phyloP scores from a whole-genome alignment of 2,797 vertebrate genomes.

The Macroramphosus scolopax region DNA sequence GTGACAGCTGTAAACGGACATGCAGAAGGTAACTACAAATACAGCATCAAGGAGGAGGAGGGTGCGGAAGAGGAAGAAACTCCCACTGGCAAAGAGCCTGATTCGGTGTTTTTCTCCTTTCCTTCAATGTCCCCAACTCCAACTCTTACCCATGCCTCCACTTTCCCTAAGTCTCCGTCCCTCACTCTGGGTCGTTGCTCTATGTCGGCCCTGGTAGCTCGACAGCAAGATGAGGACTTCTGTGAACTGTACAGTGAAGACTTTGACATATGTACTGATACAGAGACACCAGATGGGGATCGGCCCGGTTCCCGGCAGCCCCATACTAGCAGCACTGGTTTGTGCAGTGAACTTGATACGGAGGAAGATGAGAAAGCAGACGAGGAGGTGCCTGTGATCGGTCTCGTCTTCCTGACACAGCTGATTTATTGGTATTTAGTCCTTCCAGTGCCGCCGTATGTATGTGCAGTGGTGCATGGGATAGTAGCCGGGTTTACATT shows the following conservation, averaged over 20 bases:
- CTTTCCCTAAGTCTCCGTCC: slow-evolving; percentile 53
- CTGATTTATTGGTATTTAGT: slow-evolving; percentile 90
- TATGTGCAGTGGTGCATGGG: slow-evolving; percentile 86
- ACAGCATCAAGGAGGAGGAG: slow-evolving; percentile 97
- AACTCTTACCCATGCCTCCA: slow-evolving; percentile 55
- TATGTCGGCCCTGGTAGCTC: slow-evolving; percentile 87
- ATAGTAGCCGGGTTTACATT: slow-evolving; percentile 89
- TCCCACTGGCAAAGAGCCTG: slow-evolving; percentile 56
- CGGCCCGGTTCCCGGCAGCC: slow-evolving; percentile 72
- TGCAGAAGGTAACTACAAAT: slow-evolving; percentile 89
- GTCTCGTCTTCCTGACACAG: slow-evolving; percentile 80
- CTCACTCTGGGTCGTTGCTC: slow-evolving; percentile 84
- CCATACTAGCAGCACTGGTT: slow-evolving; percentile 56
- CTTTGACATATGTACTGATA: slow-evolving; percentile 82
- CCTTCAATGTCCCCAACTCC: slow-evolving; percentile 27
- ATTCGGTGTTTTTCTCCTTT: slow-evolving; percentile 73
- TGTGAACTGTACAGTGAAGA: slow-evolving; percentile 91
- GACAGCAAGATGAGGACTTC: slow-evolving; percentile 94
- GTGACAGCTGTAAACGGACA: slow-evolving; percentile 84
- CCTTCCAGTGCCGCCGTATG: slow-evolving; percentile 87
- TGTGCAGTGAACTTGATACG: slow-evolving; percentile 73
- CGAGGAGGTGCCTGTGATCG: slow-evolving; percentile 75
- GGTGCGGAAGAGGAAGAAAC: slow-evolving; percentile 80
- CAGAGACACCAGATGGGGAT: slow-evolving; percentile 66
- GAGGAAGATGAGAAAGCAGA: slow-evolving; percentile 76